These are phyloP conservation scores for Halcyon chelicuti DNA, from an alignment of 2,797 vertebrate species.

Conservation along the genomic window DNA sequence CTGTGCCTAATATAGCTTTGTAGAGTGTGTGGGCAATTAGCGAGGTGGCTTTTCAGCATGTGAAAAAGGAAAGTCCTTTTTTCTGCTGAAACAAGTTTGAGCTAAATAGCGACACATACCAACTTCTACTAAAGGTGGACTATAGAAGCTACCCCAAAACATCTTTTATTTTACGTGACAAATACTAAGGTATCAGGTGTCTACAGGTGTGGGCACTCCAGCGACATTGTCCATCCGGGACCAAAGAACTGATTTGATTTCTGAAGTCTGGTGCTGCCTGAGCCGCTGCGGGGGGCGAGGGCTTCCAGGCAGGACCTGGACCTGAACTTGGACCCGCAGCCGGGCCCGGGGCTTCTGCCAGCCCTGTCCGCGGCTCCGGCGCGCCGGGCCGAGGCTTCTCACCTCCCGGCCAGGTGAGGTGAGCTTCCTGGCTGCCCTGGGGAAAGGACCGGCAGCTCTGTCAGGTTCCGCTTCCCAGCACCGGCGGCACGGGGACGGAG, in stretches of 20 bases:
- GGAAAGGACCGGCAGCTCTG: background rate
- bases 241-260: background rate
- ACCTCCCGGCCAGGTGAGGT: background rate
- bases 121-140: conserved; percentile 3
- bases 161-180: background rate
- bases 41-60: background rate
- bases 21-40: conserved; percentile 3
- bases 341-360: background rate
- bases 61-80: conserved; percentile 45
- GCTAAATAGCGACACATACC: conserved; percentile 12
- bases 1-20: conserved; percentile 13
- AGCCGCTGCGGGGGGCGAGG: background rate
- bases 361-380: background rate
- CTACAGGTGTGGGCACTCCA: background rate
- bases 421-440: background rate
- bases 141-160: background rate
- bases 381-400: background rate
- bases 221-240: fast-evolving
- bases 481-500: background rate
- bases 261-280: background rate
- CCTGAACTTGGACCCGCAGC: background rate
- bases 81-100: conserved; percentile 30
- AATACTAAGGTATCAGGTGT: no score
- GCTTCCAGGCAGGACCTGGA: background rate
- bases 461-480: background rate